These are phyloP conservation scores for Genyomyrus donnyi DNA, from an alignment of 2,113 vertebrate genomes.

Conservation along the genomic window DNA sequence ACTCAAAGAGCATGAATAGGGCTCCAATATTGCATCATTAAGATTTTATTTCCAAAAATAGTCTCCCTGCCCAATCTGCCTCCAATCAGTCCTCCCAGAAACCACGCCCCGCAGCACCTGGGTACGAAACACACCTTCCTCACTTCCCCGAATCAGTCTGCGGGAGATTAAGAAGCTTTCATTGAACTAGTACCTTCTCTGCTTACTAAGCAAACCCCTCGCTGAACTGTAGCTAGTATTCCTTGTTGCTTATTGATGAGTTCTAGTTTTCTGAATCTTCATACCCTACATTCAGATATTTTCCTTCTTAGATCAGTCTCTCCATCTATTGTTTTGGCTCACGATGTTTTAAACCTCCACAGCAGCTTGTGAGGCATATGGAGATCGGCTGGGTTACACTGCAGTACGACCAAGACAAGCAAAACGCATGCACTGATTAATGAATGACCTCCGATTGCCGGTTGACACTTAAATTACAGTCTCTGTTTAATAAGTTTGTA, in stretches of 20 bases:
- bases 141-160: not conserved
- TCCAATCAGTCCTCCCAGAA: not conserved
- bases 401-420: not conserved
- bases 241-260: not conserved
- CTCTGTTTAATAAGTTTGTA: conserved; percentile 8
- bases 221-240: not conserved
- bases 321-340: not conserved
- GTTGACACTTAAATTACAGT: not conserved
- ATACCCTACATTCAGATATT: not conserved
- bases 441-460: not conserved
- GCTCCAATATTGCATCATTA: not conserved
- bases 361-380: not conserved
- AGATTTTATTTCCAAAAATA: not conserved
- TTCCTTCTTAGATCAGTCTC: not conserved
- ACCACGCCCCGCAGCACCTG: not conserved
- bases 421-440: not conserved
- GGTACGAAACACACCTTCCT: not conserved
- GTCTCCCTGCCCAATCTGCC: not conserved
- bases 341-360: not conserved
- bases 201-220: not conserved
- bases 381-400: not conserved
- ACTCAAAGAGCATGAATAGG: not conserved
- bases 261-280: not conserved
- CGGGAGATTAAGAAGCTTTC: not conserved
- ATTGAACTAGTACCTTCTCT: not conserved